Conservation (phyloP, 2,113 vertebrate species). For the Chlamydotis undulata region DNA sequence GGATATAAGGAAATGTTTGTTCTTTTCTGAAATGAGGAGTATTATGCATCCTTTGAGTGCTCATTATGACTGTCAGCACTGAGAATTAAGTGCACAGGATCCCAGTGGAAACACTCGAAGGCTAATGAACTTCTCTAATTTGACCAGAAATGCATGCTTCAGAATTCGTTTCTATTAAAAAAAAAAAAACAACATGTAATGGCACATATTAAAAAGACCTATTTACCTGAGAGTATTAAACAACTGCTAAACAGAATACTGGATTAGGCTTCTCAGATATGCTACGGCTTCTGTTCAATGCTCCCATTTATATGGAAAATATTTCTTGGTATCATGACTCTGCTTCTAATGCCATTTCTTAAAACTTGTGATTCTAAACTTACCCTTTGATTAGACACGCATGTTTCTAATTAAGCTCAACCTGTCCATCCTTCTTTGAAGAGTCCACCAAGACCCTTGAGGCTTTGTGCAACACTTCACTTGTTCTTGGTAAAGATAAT, state of each 20-base stretch:
- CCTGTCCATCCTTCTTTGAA: conserved; percentile 4
- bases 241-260: neutral
- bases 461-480: neutral
- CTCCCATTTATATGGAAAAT: neutral
- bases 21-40: neutral
- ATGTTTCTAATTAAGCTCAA: conserved; percentile 14
- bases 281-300: neutral
- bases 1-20: neutral
- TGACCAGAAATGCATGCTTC: neutral
- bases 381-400: neutral
- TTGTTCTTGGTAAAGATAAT: neutral
- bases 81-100: neutral
- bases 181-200: neutral
- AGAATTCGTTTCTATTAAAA: neutral
- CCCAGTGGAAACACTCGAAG: neutral
- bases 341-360: neutral
- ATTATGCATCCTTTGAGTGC: neutral
- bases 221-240: neutral
- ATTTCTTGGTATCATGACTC: neutral
- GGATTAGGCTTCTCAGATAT: neutral
- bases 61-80: neutral
- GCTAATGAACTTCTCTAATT: neutral
- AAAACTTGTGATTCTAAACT: neutral
- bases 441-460: neutral
- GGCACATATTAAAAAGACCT: neutral